These are phyloP conservation scores for Tangara arthus DNA, from an alignment of 2,797 vertebrate genomes.

Conservation along the genomic window DNA sequence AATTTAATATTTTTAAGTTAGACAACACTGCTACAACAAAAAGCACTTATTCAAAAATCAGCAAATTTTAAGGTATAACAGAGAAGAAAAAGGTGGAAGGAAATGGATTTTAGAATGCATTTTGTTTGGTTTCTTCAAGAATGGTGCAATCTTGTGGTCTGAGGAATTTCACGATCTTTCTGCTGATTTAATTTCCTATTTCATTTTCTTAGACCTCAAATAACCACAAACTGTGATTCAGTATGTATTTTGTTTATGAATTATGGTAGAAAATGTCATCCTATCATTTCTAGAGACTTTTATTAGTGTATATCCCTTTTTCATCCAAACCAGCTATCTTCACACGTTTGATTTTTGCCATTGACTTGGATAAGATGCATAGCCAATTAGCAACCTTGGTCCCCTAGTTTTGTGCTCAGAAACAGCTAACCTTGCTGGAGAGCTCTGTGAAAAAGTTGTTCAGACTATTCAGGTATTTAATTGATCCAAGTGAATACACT, in stretches of 20 bases:
- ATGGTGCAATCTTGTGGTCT: neutral
- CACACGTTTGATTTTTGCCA: neutral
- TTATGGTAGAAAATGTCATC: neutral
- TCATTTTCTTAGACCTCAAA: neutral
- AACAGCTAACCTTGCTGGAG: neutral
- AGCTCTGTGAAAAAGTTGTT: neutral
- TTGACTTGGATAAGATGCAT: neutral
- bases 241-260: neutral
- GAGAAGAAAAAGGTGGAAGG: conserved; percentile 14
- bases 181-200: neutral
- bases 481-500: neutral
- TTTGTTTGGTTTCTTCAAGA: neutral
- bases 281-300: neutral
- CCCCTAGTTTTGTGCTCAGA: neutral
- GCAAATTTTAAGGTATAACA: conserved; percentile 12
- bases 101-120: neutral
- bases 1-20: neutral
- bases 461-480: neutral
- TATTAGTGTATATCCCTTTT: neutral
- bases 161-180: neutral
- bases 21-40: neutral
- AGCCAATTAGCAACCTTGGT: neutral
- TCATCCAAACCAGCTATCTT: neutral
- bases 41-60: neutral
- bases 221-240: neutral